phyloP scores from a whole-genome alignment of 1,140 invertebrate species.

The Catajapyx aquilonaris region DNA sequence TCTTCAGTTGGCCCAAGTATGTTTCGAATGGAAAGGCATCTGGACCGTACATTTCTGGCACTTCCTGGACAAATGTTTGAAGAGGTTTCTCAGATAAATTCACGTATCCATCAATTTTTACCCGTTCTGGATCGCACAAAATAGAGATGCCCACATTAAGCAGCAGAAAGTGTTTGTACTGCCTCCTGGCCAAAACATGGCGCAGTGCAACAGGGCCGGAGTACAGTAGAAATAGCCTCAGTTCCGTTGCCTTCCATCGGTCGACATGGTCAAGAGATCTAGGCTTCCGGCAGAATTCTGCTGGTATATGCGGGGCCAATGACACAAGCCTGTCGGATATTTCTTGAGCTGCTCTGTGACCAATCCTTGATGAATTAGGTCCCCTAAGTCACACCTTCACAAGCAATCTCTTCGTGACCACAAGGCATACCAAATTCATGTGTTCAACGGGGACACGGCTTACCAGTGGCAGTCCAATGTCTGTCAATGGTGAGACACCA shows the following conservation, averaged over 20 bases:
- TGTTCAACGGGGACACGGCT: slow-evolving; percentile 10
- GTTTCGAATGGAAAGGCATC: slow-evolving; percentile 7
- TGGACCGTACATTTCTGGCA: slow-evolving; percentile 2
- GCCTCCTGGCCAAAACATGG: neutral
- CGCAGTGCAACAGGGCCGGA: slow-evolving; percentile 18
- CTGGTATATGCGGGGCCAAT: slow-evolving; percentile 9
- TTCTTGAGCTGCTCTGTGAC: neutral
- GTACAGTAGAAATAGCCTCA: slow-evolving; percentile 21
- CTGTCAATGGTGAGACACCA: neutral
- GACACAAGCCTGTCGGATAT: slow-evolving; percentile 7
- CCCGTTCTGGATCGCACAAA: neutral
- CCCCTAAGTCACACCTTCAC: too few relatives aligned
- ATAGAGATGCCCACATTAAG: neutral
- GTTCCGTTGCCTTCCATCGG: slow-evolving; percentile 18
- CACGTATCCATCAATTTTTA: neutral
- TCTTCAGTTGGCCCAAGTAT: slow-evolving; percentile 4
- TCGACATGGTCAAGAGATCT: slow-evolving; percentile 11
- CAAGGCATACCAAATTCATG: slow-evolving; percentile 10
- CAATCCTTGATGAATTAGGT: too few relatives aligned
- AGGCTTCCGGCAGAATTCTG: slow-evolving; percentile 15
- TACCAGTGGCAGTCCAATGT: slow-evolving; percentile 9
- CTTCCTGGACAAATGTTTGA: slow-evolving; percentile 3
- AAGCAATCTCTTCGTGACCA: slow-evolving; percentile 8
- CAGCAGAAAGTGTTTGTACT: slow-evolving; percentile 4
- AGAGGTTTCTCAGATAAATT: slow-evolving; percentile 6